These are phyloP conservation scores for Sericinus montela DNA, from an alignment of 2,888 invertebrate genomes.

Conservation along the genomic window DNA sequence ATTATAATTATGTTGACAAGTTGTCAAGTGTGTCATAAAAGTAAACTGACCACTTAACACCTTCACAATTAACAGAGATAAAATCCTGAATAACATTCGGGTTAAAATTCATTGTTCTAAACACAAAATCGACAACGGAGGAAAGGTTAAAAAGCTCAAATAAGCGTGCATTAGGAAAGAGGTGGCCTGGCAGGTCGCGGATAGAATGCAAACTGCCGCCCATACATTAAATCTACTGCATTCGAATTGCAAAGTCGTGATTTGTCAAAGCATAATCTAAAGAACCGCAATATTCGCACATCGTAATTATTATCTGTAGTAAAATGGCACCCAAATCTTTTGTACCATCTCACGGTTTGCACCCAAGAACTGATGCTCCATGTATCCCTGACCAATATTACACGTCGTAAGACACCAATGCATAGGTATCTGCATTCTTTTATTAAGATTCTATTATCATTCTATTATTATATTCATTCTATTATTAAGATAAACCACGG, in stretches of 20 bases:
- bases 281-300: slow-evolving; percentile 78
- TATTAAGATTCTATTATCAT: no score
- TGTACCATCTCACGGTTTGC: slow-evolving; percentile 50
- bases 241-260: slow-evolving; percentile 79
- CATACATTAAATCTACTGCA: slow-evolving; percentile 79
- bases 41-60: slow-evolving; percentile 11
- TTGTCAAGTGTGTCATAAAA: not conserved
- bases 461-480: no score
- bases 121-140: slow-evolving; percentile 68
- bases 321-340: slow-evolving; percentile 73
- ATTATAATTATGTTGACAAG: no score
- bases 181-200: slow-evolving; percentile 76
- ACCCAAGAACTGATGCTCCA: slow-evolving; percentile 26
- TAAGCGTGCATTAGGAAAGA: slow-evolving; percentile 80
- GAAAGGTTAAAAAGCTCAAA: slow-evolving; percentile 80
- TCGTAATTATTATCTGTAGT: slow-evolving; percentile 77
- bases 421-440: no score
- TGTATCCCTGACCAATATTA: slow-evolving; percentile 19
- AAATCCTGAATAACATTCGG: slow-evolving; percentile 54
- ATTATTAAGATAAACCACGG: no score
- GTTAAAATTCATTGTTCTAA: slow-evolving; percentile 73
- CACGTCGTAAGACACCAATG: not conserved
- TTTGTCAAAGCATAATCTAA: slow-evolving; percentile 79
- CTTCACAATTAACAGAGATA: slow-evolving; percentile 45
- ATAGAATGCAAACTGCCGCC: slow-evolving; percentile 79